Base-by-base conservation (phyloP, 2,888 invertebrate species). In the Cephus pulcher region DNA sequence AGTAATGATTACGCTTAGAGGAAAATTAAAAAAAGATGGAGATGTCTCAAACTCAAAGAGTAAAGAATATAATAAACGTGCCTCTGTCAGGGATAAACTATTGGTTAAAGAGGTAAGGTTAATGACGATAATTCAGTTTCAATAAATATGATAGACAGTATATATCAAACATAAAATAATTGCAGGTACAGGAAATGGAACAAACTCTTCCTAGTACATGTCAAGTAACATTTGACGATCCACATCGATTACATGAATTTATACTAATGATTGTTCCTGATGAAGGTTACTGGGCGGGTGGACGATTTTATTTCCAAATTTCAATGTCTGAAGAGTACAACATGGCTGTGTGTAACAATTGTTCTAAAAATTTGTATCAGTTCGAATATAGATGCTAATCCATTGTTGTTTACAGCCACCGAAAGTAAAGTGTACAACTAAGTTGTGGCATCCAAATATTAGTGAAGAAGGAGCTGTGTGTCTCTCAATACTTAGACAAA, bases 381-480 rank as follows among this genome's bases (percentile, higher is more conserved):
- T 9, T 2, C 2, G 0, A 56, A 23, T 9, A 23, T 23, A 23
- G 2, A 23, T 56, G 23, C 1, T 56, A 56, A 56, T 56, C 23
- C 23, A 56, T 23, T 56, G 56, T 56, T 71, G 12, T 76, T 94
- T 94, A 78, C 92, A 98, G 97, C 98, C 98, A 76, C 98, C 98
- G 30, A 94, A 94, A 92, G 98, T 98, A 6, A 97, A 96, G 91
- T 98, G 98, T 91, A 90, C 95, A 81, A 98, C 98, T n/a, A 95
- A 95, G 89, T 92, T 98, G 74, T 98, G 98, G 98, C 98, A 99
- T 93, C 98, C 98, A 11, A 99, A 99, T 92, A 98, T 99, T 83
- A 97, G 95, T 87, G 97, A 97, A 86, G 96, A 96, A 83, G 98
- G 98, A 30, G 97, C 97, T 87, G 97, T 98, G 34, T 99, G 98